These are phyloP conservation scores for Lithophane ornitopus DNA, from an alignment of 2,888 invertebrate species.

Conservation along the genomic window DNA sequence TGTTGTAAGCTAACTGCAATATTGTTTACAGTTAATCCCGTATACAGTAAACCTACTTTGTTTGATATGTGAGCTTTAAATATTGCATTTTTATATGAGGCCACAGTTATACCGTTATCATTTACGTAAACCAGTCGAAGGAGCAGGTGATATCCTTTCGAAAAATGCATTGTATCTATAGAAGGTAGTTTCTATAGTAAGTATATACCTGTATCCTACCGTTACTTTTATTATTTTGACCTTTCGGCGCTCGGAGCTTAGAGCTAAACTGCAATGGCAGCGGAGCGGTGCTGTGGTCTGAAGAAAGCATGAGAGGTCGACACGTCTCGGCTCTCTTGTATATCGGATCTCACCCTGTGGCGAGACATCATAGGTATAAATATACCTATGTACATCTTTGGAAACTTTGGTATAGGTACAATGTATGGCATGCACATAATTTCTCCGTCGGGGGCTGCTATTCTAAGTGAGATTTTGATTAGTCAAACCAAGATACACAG, in stretches of 20 bases:
- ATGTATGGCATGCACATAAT: neutral
- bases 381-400: too few relatives aligned
- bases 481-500: neutral
- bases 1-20: neutral
- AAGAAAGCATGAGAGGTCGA: neutral
- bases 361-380: neutral
- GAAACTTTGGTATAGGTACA: too few relatives aligned
- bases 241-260: neutral
- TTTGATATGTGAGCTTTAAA: slow-evolving; percentile 26
- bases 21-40: slow-evolving; percentile 27
- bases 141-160: slow-evolving; percentile 35
- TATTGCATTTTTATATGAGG: slow-evolving; percentile 18
- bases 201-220: neutral
- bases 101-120: slow-evolving; percentile 27
- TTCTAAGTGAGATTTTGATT: neutral
- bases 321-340: too few relatives aligned
- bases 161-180: slow-evolving; percentile 1
- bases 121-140: slow-evolving; percentile 39
- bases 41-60: slow-evolving; percentile 6
- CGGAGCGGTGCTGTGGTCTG: neutral
- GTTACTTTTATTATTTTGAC: slow-evolving; percentile 12
- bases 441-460: neutral
- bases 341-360: neutral
- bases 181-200: neutral
- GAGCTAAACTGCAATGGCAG: neutral